Percentiles rank a stretch among this genome's conserved stretches.
phyloP scores from a whole-genome alignment of 2,113 vertebrate genomes.

The Galbula dea region DNA sequence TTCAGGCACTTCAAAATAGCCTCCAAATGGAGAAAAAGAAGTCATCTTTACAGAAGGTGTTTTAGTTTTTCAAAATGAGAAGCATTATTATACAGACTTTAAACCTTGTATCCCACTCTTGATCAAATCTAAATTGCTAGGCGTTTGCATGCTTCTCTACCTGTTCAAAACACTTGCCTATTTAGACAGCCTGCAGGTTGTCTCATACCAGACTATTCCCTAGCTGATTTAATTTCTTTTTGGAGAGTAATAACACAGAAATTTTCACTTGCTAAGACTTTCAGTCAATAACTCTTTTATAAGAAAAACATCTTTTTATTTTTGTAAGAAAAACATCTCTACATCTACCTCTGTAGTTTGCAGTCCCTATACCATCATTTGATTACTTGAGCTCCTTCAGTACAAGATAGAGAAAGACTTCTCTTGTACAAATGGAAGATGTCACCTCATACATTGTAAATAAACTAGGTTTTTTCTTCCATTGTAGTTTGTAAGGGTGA shows the following conservation, averaged over 20 bases:
- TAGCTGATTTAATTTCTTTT: neutral
- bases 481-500: neutral
- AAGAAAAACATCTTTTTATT: neutral
- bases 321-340: too few species aligned
- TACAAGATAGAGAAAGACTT: neutral
- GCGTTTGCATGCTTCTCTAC: neutral
- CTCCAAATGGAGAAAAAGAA: neutral
- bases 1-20: neutral
- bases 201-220: neutral
- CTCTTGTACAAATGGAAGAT: neutral
- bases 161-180: neutral
- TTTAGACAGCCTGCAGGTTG: neutral
- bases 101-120: neutral
- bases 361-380: neutral
- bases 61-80: neutral
- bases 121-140: neutral
- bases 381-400: neutral
- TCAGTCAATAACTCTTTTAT: neutral
- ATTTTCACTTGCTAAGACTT: neutral
- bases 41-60: neutral
- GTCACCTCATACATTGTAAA: neutral
- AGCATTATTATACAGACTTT: neutral
- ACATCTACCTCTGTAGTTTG: neutral
- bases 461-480: neutral
- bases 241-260: neutral